These are phyloP conservation scores for Cynopterus brachyotis DNA, from an alignment of 2,113 vertebrate genomes.

Conservation along the genomic window DNA sequence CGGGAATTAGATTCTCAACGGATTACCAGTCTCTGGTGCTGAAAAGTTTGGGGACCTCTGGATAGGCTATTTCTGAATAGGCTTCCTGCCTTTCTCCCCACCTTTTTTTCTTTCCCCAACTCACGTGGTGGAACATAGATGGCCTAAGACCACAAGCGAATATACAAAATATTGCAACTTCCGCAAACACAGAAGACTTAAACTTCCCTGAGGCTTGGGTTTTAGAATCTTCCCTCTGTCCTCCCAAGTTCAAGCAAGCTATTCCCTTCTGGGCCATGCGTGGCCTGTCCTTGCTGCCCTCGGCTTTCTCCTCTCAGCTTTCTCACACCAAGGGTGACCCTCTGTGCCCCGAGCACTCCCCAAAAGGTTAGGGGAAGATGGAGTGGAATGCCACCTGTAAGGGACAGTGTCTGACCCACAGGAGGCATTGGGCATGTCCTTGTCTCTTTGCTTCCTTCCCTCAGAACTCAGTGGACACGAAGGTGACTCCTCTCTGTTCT, in stretches of 20 bases:
- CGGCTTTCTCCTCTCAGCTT: neutral
- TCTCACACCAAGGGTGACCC: too few species aligned
- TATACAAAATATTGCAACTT: neutral
- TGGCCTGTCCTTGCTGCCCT: neutral
- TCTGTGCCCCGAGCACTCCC: neutral
- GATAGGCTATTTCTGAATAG: too few species aligned
- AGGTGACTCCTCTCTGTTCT: neutral
- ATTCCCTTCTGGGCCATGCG: neutral
- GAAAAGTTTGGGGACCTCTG: too few species aligned
- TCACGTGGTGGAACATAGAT: neutral
- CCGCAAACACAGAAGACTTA: neutral
- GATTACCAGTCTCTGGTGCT: too few species aligned
- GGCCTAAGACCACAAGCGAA: neutral
- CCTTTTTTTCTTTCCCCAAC: too few species aligned
- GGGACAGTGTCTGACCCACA: neutral
- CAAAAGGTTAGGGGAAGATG: neutral
- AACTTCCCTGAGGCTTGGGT: neutral
- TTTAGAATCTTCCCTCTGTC: neutral
- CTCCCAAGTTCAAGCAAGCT: neutral
- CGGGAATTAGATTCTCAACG: too few species aligned
- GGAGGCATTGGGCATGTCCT: rapidly evolving
- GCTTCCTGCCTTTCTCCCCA: too few species aligned
- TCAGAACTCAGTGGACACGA: neutral
- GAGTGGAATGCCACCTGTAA: too few species aligned
- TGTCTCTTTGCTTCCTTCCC: neutral